phyloP scores from a whole-genome alignment of 2,113 vertebrate genomes.

The Xenopus borealis region DNA sequence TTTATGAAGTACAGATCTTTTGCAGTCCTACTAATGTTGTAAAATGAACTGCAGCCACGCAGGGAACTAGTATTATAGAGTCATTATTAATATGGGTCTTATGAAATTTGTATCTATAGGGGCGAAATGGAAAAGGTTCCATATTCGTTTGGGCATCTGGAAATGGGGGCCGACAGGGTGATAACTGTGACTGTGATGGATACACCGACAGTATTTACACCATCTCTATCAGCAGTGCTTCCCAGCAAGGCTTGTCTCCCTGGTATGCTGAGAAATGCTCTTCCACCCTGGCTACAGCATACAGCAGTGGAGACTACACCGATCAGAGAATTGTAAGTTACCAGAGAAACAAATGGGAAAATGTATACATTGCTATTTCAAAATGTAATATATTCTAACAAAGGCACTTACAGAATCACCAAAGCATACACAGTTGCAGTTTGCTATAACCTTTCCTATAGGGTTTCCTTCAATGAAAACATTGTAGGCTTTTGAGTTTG shows the following conservation, averaged over 20 bases:
- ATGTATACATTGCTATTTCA: too few species aligned
- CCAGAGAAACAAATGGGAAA: background rate
- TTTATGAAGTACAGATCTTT: too few species aligned
- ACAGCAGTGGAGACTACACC: slow-evolving; percentile 97
- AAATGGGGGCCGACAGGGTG: slow-evolving; percentile 92
- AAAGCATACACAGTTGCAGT: too few species aligned
- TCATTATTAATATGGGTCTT: too few species aligned
- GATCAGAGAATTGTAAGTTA: slow-evolving; percentile 93
- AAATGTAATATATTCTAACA: too few species aligned
- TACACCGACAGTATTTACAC: slow-evolving; percentile 98
- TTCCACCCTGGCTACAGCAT: slow-evolving; percentile 92
- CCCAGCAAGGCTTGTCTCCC: slow-evolving; percentile 92
- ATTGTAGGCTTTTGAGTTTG: too few species aligned
- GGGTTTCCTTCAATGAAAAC: too few species aligned
- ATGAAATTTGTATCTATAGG: slow-evolving; percentile 60
- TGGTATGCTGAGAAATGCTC: slow-evolving; percentile 99
- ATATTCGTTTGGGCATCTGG: slow-evolving; percentile 99
- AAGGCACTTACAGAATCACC: too few species aligned
- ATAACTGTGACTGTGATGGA: slow-evolving; percentile 96
- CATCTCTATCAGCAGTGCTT: slow-evolving; percentile 95
- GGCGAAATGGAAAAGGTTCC: slow-evolving; percentile 90
- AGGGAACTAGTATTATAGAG: too few species aligned
- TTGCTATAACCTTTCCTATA: too few species aligned
- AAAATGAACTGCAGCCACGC: too few species aligned
- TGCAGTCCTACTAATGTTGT: too few species aligned